Percentiles rank a stretch among this genome's conserved stretches.
Conservation (phyloP, 2,797 vertebrate genomes). For the Cirrhinus mrigala region DNA sequence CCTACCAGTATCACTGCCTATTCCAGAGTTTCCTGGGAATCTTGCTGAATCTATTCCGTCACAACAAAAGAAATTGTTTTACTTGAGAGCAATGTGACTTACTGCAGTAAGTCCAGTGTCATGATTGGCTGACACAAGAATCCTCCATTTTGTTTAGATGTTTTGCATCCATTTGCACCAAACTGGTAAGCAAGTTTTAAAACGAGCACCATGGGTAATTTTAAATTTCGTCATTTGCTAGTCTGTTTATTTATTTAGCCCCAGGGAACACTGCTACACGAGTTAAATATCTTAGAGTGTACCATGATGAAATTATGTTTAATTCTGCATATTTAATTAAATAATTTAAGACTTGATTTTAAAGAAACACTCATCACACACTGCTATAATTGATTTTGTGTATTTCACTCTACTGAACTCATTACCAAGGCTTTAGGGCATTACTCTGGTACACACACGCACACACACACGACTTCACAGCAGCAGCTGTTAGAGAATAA, state of each 20-base stretch:
- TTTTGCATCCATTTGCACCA: background rate
- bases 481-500: slow-evolving; percentile 22
- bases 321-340: slow-evolving; percentile 6
- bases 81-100: background rate
- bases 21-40: background rate
- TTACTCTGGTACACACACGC: slow-evolving; percentile 56
- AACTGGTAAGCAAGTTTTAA: background rate
- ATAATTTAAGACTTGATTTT: slow-evolving; percentile 1
- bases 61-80: background rate
- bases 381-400: background rate
- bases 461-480: slow-evolving; percentile 57
- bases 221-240: background rate
- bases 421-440: slow-evolving; percentile 52
- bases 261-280: background rate
- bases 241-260: slow-evolving; percentile 19
- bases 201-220: background rate
- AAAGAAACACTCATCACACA: background rate
- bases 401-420: background rate
- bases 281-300: background rate
- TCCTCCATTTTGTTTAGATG: background rate
- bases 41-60: background rate
- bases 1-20: background rate
- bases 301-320: slow-evolving; percentile 17
- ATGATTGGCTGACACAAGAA: background rate
- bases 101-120: background rate